Evolutionary conservation across 2,888 invertebrate genomes (phyloP), one percentile per base, ranked within the genome.

Genomic region (Pollenia griseotomentosa): DNA sequence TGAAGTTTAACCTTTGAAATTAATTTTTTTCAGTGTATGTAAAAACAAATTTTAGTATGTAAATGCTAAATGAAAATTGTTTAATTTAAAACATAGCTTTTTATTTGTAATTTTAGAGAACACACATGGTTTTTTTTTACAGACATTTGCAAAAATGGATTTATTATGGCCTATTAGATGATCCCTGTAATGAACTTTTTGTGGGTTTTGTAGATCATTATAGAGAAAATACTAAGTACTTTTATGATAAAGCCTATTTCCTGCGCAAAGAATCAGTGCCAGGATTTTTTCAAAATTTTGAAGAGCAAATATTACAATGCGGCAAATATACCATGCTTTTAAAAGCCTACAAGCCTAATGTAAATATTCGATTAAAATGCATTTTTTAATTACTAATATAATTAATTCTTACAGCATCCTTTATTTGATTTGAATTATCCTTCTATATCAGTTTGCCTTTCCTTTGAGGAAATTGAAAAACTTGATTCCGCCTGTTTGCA

Each of bases 101-200:
- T 19, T 19, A 19, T 33, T 33, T 33, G 33, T 33, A 33, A 33
- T 33, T 33, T 33, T 33, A 33, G 33, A 33, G 33, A 33, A 33
- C 3, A 33, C 33, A 33, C 33, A 33, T 33, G 33, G 55, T 48
- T 65, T 19, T 80, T 65, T 23, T 80, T 83, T 63, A 7, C 59
- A 90, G 90, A 19, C 91, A 93, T 91, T 94, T 98, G 51, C 96
- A 97, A 90, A 95, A 96, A 84, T 98, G 98, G 96, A 95, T 98
- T 85, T 96, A 97, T 90, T 96, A 97, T 91, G 98, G 98, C 0
- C 95, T 95, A 74, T 94, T 98, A 16, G 96, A 97, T 87, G 98
- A 98, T 92, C 94, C 95, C 14, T 96, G 96, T 90, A 96, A 96
- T 89, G 98, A 98, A 93, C 97, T 98, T 90, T 98, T 98, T 93